These are phyloP conservation scores for Galeopterus variegatus DNA, from an alignment of 2,113 vertebrate genomes.

Conservation along the genomic window DNA sequence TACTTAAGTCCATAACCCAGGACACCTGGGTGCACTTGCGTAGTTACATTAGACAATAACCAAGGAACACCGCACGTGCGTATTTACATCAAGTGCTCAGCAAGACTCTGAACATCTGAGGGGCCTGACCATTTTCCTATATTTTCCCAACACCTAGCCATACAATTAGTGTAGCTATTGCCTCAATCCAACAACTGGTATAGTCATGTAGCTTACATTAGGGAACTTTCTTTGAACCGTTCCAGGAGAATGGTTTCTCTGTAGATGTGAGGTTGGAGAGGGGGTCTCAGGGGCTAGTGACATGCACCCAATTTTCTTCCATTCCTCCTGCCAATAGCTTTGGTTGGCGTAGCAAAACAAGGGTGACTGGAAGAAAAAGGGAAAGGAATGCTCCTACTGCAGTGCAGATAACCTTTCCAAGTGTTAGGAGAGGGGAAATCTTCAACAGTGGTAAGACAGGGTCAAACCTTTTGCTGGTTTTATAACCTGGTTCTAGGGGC, in stretches of 20 bases:
- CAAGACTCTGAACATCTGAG: no score
- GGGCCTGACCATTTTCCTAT: no score
- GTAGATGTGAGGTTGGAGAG: background rate
- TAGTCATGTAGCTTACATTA: background rate
- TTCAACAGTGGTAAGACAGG: background rate
- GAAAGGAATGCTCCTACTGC: background rate
- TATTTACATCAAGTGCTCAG: no score
- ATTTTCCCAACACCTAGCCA: no score
- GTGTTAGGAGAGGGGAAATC: background rate
- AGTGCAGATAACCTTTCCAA: background rate
- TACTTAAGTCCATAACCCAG: no score
- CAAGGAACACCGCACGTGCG: no score
- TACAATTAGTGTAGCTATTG: no score
- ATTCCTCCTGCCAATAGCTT: background rate
- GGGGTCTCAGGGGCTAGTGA: background rate
- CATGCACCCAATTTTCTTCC: background rate
- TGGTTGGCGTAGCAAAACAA: background rate
- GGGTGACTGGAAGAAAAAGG: background rate
- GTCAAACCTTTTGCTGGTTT: background rate
- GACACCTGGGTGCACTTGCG: no score
- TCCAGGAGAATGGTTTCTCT: background rate
- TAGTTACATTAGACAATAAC: no score
- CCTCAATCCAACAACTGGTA: no score
- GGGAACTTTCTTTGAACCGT: background rate
- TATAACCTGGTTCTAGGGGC: background rate